Evolutionary conservation across 1,140 invertebrate species (phyloP), one percentile per base, ranked within the genome.

Genomic region (Eriocheir sinensis): DNA sequence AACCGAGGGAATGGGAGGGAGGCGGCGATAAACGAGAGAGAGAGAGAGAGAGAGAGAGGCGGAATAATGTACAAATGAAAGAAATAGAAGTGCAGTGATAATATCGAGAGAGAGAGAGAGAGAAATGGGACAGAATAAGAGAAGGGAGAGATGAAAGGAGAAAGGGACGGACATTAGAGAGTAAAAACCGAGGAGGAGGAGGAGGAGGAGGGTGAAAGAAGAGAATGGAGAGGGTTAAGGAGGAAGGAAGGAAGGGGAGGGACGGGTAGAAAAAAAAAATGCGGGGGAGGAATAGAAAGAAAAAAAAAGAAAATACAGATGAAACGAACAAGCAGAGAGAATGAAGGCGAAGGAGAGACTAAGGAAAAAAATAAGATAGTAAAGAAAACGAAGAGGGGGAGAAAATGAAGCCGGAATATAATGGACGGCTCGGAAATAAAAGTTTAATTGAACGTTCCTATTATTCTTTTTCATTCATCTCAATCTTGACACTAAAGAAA

Each of bases 1-100:
- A 80, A 41, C 15, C 21, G 48, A 85, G 34, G 27, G 80, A 81
- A 41, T 30, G 92, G 41, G 40, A 81, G 60, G 36, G 91, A 92
- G 91, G 27, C 72, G 83, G 81, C n/a, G 41, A 93, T 40, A 21
- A 40, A 53, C 30, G 30, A 53, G 38, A 27, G 80, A 81, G 38
- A 72, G 30, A 32, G 36, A 44, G 41, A 89, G 30, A 32, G 34
- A 83, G 38, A 79, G 40, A 15, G 90, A 12, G 41, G 0, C n/a
- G 38, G 6, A n/a, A n/a, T 9, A 41, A 41, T 2, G 30, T 0
- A 30, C 0, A 48, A 32, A 53, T 38, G 40, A 40, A 36, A 8
- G 32, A 27, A 27, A 32, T 9, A 3, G 88, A n/a, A 48, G 48
- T 32, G 32, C 15, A 90, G 32, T 34, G 44, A 53, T 53, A 27